Conservation (phyloP, 2,888 invertebrate species). For the Prosopocoilus inquinatus region DNA sequence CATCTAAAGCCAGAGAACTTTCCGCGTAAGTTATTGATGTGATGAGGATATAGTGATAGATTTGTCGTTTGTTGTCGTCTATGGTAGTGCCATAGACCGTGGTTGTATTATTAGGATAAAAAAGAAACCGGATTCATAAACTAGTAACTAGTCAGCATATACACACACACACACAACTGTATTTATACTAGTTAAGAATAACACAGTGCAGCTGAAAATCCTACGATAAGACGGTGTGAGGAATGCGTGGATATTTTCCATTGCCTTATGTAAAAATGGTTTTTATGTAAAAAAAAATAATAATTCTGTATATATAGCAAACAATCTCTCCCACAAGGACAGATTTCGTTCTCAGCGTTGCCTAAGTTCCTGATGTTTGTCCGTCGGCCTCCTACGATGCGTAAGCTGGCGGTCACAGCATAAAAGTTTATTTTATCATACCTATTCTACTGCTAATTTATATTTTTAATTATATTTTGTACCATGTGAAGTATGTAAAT, state of each 20-base stretch:
- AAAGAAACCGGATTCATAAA: too few relatives aligned
- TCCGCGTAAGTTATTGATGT: neutral
- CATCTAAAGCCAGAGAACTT: neutral
- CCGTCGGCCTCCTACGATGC: conserved; percentile 6
- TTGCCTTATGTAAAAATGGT: conserved; percentile 18
- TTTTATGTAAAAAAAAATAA: neutral
- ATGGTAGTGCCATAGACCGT: too few relatives aligned
- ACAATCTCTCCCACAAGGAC: conserved; percentile 5
- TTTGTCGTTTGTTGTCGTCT: too few relatives aligned
- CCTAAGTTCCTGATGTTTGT: conserved; percentile 43
- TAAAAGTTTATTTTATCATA: conserved; percentile 38
- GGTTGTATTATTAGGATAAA: too few relatives aligned
- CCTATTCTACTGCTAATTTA: conserved; percentile 45
- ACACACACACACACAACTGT: conserved; percentile 1
- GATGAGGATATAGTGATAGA: conserved; percentile 3
- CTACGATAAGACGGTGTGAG: conserved; percentile 5
- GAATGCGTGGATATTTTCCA: conserved; percentile 12
- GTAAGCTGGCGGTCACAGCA: too few relatives aligned
- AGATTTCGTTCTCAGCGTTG: conserved; percentile 1
- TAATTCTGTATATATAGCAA: conserved; percentile 16
- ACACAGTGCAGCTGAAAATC: conserved; percentile 8
- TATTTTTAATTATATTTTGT: conserved; percentile 52
- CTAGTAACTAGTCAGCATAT: neutral
- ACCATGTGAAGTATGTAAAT: conserved; percentile 50
- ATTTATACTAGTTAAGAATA: conserved; percentile 3